Base-by-base conservation (phyloP, 2,113 vertebrate species). In the Gulo gulo region DNA sequence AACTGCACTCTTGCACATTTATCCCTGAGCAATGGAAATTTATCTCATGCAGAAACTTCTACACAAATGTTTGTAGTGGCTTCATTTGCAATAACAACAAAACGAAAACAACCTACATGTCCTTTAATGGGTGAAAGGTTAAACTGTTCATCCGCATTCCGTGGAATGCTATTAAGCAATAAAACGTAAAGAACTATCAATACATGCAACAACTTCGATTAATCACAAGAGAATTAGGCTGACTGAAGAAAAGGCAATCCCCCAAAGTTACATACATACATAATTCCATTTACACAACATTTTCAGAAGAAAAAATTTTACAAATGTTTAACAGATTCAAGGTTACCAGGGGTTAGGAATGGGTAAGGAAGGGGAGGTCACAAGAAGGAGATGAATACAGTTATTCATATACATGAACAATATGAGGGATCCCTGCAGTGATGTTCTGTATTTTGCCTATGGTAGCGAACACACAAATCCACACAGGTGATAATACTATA, bases 21-120 rank as follows among this genome's bases (percentile, higher is more conserved):
- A 95, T 61, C 42, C 39, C 76, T 89, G 29, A 88, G 52, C 59
- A 95, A 95, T 47, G 29, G 95, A 95, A 93, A 69, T 47, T 45
- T 63, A 86, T 65, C 83, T 95, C 80, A 87, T 36, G 8, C 45
- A 94, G 67, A 71, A 94, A 85, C 42, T 47, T 55, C 31, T 18
- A 85, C 36, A 83, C 45, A 88, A 63, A 50, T 42, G 21, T 92
- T 59, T 47, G 18, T 31, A n/a, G 45, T 10, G 63, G 4, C 10
- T 95, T 78, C 65, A 92, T n/a, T 50, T 71, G 7, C 34, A 83
- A 81, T 1, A 88, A n/a, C 52, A 29, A 88, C 83, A 97, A 74
- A 52, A 1, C 80, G 6, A 39, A 85, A 65, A 79, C 10, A 92
- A 79, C 31, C 39, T 36, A 42, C 4, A 34, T 34, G 50, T 67